Base-by-base conservation (phyloP, 2,888 invertebrate genomes). In the Julus scandinavius region DNA sequence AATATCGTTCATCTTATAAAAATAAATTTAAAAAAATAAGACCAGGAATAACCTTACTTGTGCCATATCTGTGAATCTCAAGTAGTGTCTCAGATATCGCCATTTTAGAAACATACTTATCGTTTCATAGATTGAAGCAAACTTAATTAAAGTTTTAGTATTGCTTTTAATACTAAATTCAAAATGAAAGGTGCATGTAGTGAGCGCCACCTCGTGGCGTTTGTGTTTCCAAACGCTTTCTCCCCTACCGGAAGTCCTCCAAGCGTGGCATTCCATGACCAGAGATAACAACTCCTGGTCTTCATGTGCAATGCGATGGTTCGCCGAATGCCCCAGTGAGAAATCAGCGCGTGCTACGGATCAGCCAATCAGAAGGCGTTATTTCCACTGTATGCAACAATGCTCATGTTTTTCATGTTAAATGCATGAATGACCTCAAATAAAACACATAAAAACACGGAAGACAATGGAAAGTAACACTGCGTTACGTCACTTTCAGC, bases 391-490 rank as follows among this genome's bases (percentile, higher is more conserved):
- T n/a, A 63, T 63, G 63, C 63, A 63, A 63, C 63, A 20, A 20
- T 63, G 63, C 63, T 7, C 5, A 45, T 63, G n/a, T 20, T 63
- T 63, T 63, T n/a, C 20, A 63, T 63, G 63, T 63, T n/a, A 63
- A 63, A 63, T 63, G 63, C 63, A 63, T 63, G 63, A 20, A 63
- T 63, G 63, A 63, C 63, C 63, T 63, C 63, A 63, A 63, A 20
- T 7, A 7, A 45, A 5, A 45, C 5, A 45, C 45, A 45, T 45
- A 7, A 20, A 20, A 63, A 63, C 20, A 20, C 63, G 63, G 63
- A 63, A 63, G 20, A 63, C 63, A 63, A 63, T 63, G 63, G 63
- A n/a, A 63, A n/a, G 20, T 63, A 20, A n/a, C 20, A 63, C 63
- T n/a, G 7, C 7, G 20, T 20, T 17, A 63, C 63, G 63, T 63